These are phyloP conservation scores for Pipistrellus nathusii DNA, from an alignment of 2,797 vertebrate species.

Conservation along the genomic window DNA sequence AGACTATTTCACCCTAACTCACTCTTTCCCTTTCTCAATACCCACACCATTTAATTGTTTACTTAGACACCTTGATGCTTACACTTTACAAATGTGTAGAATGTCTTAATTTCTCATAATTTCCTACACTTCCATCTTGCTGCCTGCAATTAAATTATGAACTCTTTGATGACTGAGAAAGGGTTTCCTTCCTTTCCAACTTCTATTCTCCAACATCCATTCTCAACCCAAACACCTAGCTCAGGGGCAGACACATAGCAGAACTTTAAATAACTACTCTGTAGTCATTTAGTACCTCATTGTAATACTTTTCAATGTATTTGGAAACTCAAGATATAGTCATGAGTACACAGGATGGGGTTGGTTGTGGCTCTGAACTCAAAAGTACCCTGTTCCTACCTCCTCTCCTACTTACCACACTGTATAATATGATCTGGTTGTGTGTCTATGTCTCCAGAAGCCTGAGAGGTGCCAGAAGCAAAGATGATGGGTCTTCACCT, in stretches of 20 bases:
- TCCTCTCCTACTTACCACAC: neutral
- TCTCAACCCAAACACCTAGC: neutral
- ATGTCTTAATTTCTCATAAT: neutral
- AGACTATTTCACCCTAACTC: neutral
- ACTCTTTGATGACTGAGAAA: neutral
- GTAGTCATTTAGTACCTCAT: neutral
- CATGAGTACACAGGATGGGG: neutral
- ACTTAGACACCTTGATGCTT: neutral
- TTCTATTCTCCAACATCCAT: neutral
- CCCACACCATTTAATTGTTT: neutral
- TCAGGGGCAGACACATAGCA: neutral
- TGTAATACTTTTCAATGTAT: neutral
- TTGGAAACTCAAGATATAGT: neutral
- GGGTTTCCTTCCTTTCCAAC: neutral
- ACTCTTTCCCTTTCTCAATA: neutral
- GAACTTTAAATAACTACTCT: neutral
- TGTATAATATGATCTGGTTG: neutral
- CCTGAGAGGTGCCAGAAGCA: neutral
- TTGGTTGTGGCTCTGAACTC: neutral
- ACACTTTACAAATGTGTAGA: neutral
- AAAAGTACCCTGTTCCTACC: neutral
- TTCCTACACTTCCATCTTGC: neutral
- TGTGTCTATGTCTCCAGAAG: too few relatives aligned
- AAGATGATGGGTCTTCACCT: neutral
- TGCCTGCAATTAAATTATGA: neutral